Evolutionary conservation across 2,888 invertebrate genomes (phyloP).

Genomic region (Venusia cambrica): DNA sequence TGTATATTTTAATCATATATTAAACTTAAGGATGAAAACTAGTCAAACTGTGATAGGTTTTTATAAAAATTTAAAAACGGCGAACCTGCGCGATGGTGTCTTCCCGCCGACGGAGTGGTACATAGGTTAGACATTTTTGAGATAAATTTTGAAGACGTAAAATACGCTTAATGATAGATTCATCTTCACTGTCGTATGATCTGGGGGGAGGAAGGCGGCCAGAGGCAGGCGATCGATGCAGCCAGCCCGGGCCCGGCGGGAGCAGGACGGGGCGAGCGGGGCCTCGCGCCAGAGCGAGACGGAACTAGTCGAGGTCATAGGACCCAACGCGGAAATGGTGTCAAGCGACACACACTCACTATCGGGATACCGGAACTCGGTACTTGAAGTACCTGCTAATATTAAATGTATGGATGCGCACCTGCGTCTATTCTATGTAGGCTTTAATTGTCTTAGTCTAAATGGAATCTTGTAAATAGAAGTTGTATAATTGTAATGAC

Average conservation of each 20-base stretch:
- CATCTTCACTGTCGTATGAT: constrained; percentile 41
- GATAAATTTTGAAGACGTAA: constrained; percentile 44
- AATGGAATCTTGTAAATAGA: constrained; percentile 78
- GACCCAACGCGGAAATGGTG: constrained; percentile 67
- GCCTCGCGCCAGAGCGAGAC: constrained; percentile 32
- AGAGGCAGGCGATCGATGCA: constrained; percentile 64
- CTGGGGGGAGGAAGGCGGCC: no score
- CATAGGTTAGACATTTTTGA: constrained; percentile 50
- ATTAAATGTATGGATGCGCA: constrained; percentile 77
- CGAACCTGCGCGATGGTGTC: constrained; percentile 37
- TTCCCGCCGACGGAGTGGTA: constrained; percentile 43
- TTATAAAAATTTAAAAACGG: constrained; percentile 78
- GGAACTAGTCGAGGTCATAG: constrained; percentile 32
- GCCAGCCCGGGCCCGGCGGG: constrained; percentile 38
- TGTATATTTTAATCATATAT: constrained; percentile 80
- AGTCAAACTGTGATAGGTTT: constrained; percentile 82
- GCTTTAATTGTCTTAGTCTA: constrained; percentile 79
- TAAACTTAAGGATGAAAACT: constrained; percentile 80
- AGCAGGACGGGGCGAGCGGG: constrained; percentile 27
- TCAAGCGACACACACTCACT: constrained; percentile 59
- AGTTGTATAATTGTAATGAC: constrained; percentile 57
- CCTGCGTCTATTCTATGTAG: constrained; percentile 79
- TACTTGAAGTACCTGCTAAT: constrained; percentile 68
- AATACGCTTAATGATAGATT: constrained; percentile 44
- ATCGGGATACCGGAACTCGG: constrained; percentile 63